Evolutionary conservation across 1,140 invertebrate genomes (phyloP), one percentile per base, ranked within the genome.

Genomic region (Drosophila burlai): DNA sequence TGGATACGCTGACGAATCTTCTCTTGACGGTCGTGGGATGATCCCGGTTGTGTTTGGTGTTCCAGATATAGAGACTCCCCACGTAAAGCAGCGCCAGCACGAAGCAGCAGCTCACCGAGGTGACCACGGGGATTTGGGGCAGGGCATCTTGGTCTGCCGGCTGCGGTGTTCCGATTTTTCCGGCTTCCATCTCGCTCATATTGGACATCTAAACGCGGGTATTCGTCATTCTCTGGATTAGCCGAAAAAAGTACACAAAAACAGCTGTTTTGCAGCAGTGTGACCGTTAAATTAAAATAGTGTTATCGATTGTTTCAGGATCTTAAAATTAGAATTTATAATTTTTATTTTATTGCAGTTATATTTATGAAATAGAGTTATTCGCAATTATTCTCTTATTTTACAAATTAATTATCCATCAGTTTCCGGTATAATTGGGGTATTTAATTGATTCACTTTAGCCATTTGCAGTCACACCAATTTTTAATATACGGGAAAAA

Each of bases 11-110:
- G 52, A 97, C 94, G 92, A 98, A 98, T 90, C 98, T 95, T 93
- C 95, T 95, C 86, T 97, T 98, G 73, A 99, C 98, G 4, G 96
- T 97, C n/a, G 95, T 95, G 8, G 97, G 97, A 93, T 98, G 97
- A 92, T 98, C 96, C 81, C 97, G 97, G 94, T 94, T 94, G 76
- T 96, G 94, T 76, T 95, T 95, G 26, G 95, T 95, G 73, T 95
- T 96, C 97, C 97, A 97, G 58, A 98, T 94, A 92, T 98, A 97
- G 47, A 98, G 94, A 93, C 97, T 97, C 24, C 95, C 95, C 63
- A 98, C 96, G 94, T 97, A 98, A 31, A 95, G 93, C 67, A 96
- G 83, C 7, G 97, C 96, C 71, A 97, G 94, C 58, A 95, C 93
- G 72, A 97, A 93, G 93, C 96, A 97, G 85, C 96, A 94, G 59